Base-by-base conservation (phyloP, 2,113 vertebrate species). In the Herpailurus yagouaroundi region DNA sequence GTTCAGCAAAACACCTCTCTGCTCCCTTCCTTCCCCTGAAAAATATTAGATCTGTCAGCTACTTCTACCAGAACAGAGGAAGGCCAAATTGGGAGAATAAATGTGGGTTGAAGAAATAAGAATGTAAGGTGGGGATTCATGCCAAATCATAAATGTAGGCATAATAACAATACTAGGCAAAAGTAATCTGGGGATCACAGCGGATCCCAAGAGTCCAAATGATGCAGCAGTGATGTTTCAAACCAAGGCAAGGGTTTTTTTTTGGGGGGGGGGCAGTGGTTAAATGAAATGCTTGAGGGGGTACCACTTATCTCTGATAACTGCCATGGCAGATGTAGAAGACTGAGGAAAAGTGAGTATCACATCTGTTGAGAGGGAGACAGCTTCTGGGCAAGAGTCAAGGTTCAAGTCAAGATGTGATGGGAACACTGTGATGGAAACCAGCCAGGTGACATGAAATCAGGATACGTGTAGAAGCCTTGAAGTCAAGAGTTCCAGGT, bases 1-100 rank as follows among this genome's bases (percentile, higher is more conserved):
- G 60, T 33, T 82, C 66, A 60, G 79, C n/a, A 95, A 92, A 92
- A 82, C 13, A 45, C 14, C 7, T 64, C 38, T 60, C 12, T 83
- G 63, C 23, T 69, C 18, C n/a, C 36, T 57, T 36, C 68, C 50
- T 77, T 57, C 21, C 55, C 73, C 52, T 90, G 79, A 7, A 89
- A 95, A 92, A 93, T 85, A 4, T 45, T 79, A 79, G 31, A 38
- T 74, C 36, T 92, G 66, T 79, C 52, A 89, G 50, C 57, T 86
- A 55, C 50, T 93, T 95, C 9, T 18, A 29, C 8, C 16, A 52
- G 60, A 77, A 33, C 50, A 93, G 29, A 96, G 64, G 27, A 52
- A 60, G 31, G 69, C 82, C 69, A 89, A 79, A 88, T 71, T 52
- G 92, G 10, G 18, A 80, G 21, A 89, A 41, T 80, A 74, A 80